Evolutionary conservation across 2,888 invertebrate genomes (phyloP).

Genomic region (Chaetogeoica ovagalla): DNA sequence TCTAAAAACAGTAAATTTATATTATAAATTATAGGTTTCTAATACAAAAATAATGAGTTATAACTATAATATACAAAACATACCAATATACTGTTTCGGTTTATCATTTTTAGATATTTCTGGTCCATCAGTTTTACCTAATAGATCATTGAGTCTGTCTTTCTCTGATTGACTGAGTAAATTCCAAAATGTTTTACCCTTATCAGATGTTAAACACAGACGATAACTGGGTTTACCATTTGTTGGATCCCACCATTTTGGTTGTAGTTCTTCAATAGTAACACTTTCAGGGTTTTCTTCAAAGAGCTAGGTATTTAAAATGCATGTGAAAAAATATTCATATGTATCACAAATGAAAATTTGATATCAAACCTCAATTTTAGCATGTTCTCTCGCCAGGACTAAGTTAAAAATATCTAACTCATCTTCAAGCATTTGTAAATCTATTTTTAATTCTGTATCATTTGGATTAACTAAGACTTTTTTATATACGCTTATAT

Average conservation of each 20-base stretch:
- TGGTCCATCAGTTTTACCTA: constrained; percentile 65
- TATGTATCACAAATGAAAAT: constrained; percentile 3
- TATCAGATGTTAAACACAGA: constrained; percentile 60
- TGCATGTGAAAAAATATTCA: constrained; percentile 13
- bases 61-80: background rate
- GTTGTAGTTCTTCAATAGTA: constrained; percentile 58
- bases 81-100: constrained; percentile 67
- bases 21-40: constrained; percentile 11
- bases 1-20: constrained; percentile 61
- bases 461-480: constrained; percentile 73
- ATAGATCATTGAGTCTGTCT: constrained; percentile 66
- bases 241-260: constrained; percentile 59
- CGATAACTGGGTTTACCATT: constrained; percentile 60
- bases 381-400: constrained; percentile 78
- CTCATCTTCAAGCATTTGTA: constrained; percentile 75
- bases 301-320: constrained; percentile 57
- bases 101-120: constrained; percentile 60
- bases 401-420: constrained; percentile 75
- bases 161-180: constrained; percentile 69
- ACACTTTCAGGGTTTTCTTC: constrained; percentile 59
- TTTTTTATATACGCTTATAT: constrained; percentile 73
- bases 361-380: constrained; percentile 67
- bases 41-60: background rate
- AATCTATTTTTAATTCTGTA: constrained; percentile 72
- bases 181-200: constrained; percentile 65